Base-by-base conservation (phyloP, 2,888 invertebrate genomes). In the Cryptocephalus primarius region DNA sequence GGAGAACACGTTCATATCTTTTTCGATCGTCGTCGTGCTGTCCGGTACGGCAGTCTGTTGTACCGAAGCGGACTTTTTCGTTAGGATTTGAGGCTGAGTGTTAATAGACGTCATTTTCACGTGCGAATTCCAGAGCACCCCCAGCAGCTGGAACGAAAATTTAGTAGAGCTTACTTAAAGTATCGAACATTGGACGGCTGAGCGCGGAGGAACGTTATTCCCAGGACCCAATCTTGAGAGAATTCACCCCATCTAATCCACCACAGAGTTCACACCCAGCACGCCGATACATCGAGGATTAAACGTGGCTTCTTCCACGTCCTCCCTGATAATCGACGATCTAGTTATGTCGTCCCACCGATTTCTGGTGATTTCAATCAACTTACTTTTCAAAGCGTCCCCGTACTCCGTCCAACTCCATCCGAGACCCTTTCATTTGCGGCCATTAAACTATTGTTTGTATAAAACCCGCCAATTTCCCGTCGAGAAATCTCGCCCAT, bases 11-110 rank as follows among this genome's bases (percentile, higher is more conserved):
- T 69, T 65, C 51, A 71, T 69, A 48, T 72, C 71, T 55, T 75
- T 65, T 44, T 66, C 65, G 34, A 62, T 56, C 32, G 60, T 56
- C 46, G 66, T 66, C 48, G 80, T 80, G 60, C 79, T 79, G 71
- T 80, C 80, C 62, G 80, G 79, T 70, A 78, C 77, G 32, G 61
- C 66, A 49, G 55, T 56, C 60, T 65, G 51, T 48, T 48, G 47
- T 13, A 50, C 47, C 31, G 45, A 39, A 42, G 38, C 44, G 22
- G 22, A 6, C 33, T 43, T 50, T 42, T 54, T 50, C 43, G 49
- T 55, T 44, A 22, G 45, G 43, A 42, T 46, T 41, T 39, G 44
- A 40, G 45, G 41, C 38, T 47, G 42, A 40, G 44, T 48, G 48
- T 36, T 36, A 11, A 36, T 45, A 34, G 54, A 53, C 49, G 47